Percentiles rank a stretch among this genome's conserved stretches.
Evolutionary conservation across 2,888 invertebrate species (phyloP).

Genomic region (Hypsopygia costalis): DNA sequence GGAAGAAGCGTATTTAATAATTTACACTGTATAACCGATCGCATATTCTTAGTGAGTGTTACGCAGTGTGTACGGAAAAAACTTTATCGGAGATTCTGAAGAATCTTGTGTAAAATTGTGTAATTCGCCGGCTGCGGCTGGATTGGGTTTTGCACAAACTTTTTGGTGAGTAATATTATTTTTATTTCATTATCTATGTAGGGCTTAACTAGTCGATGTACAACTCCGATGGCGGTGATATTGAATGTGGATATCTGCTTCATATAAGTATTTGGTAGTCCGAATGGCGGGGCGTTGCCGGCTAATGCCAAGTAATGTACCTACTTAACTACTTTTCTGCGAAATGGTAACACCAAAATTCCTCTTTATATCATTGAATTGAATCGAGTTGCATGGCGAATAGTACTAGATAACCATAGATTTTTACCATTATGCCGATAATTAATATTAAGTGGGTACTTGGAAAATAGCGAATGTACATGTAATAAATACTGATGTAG

Average conservation of each 20-base stretch:
- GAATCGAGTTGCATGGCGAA: constrained; percentile 13
- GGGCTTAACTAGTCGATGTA: constrained; percentile 11
- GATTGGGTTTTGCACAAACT: constrained; percentile 76
- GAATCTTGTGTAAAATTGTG: constrained; percentile 79
- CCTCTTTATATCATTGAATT: constrained; percentile 29
- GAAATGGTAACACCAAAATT: constrained; percentile 56
- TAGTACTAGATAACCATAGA: constrained; percentile 10
- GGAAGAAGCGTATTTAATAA: constrained; percentile 76
- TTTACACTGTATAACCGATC: constrained; percentile 76
- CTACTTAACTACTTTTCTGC: no score
- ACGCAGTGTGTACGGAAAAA: constrained; percentile 81
- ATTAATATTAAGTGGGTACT: no score
- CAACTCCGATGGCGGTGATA: constrained; percentile 11
- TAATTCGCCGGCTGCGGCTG: constrained; percentile 72
- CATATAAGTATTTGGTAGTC: constrained; percentile 3
- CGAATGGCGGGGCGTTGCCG: constrained; percentile 62
- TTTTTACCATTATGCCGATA: no score
- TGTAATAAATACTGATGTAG: no score
- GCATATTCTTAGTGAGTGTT: constrained; percentile 80
- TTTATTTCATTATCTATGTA: constrained; percentile 16
- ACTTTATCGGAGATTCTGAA: constrained; percentile 81
- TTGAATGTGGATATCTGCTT: constrained; percentile 29
- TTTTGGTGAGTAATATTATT: constrained; percentile 63
- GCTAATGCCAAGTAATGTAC: constrained; percentile 42
- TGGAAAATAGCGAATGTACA: no score